A percentile compares a stretch with the other conserved stretches of the same genome.
phyloP scores from a whole-genome alignment of 2,888 invertebrate genomes.

The Caenorhabditis sinica region DNA sequence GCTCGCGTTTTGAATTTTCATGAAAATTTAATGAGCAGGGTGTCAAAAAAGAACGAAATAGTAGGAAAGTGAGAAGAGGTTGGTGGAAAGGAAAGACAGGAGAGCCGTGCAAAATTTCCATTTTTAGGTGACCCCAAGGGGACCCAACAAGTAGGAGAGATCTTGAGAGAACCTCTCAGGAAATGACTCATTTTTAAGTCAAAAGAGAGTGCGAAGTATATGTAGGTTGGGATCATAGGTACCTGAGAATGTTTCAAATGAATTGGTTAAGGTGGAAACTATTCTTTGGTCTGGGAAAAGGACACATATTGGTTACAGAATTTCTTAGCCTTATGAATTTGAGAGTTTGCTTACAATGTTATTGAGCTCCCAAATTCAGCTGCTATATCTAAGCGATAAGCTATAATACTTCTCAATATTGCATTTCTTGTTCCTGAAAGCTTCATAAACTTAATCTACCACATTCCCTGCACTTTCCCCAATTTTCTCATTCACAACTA shows the following conservation, averaged over 20 bases:
- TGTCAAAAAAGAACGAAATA: conserved; percentile 35
- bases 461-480: background rate
- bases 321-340: no score
- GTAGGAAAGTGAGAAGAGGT: conserved; percentile 6
- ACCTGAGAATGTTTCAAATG: background rate
- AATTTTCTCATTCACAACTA: background rate
- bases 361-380: no score
- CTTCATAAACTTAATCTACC: background rate
- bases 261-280: background rate
- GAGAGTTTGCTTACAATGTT: no score
- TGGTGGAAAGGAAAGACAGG: background rate
- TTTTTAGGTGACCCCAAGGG: conserved; percentile 48
- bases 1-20: conserved; percentile 63
- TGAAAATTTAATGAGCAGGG: conserved; percentile 56
- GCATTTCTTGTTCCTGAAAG: no score
- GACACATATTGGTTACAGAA: no score
- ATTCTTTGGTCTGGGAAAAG: no score
- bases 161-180: conserved; percentile 9
- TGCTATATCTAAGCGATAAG: no score
- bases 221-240: background rate
- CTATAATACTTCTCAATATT: no score
- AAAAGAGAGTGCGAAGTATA: background rate
- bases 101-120: conserved; percentile 29
- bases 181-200: conserved; percentile 22
- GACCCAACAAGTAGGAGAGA: background rate